Evolutionary conservation across 2,797 vertebrate genomes (phyloP), one percentile per base, ranked within the genome.

Genomic region (Mastacembelus armatus): DNA sequence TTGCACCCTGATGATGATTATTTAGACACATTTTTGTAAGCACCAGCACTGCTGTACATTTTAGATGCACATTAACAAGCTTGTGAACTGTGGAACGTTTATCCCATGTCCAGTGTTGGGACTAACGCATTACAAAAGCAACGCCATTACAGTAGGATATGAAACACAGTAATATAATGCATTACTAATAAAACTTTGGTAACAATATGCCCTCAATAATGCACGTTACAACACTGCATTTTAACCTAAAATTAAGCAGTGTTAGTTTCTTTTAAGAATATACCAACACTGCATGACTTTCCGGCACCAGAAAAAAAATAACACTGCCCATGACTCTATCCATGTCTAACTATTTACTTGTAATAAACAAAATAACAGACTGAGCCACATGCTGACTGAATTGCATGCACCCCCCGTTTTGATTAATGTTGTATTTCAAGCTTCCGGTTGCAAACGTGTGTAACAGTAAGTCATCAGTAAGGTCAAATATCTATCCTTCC

Each of bases 1-100:
- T 80, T 5, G 10, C 57, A 78, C 85, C 66, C 7, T 79, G 38
- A 61, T 56, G 42, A 61, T 58, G 72, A 80, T 85, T 81, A 82
- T 83, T 80, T 73, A 62, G 43, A 19, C 50, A 35, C 30, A 50
- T 47, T 63, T 81, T 11, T 50, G 72, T 32, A 66, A 81, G 39
- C 33, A 29, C 45, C 39, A 48, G 45, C 59, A 57, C 7, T 40
- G 50, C 24, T 61, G 43, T 69, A 58, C 35, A 67, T 80, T 68
- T 57, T 5, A 35, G 59, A 69, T 54, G 30, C 54, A 51, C 40
- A 64, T 60, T 56, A 65, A 18, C 26, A 52, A 45, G 33, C 43
- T 33, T 38, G 1, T 39, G 35, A 42, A 56, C 7, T 15, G 29
- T 32, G 16, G 14, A 42, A 47, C 30, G 63, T 15, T 47, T 26